Evolutionary conservation across 2,113 vertebrate genomes (phyloP).

Genomic region (Hyla sarda): DNA sequence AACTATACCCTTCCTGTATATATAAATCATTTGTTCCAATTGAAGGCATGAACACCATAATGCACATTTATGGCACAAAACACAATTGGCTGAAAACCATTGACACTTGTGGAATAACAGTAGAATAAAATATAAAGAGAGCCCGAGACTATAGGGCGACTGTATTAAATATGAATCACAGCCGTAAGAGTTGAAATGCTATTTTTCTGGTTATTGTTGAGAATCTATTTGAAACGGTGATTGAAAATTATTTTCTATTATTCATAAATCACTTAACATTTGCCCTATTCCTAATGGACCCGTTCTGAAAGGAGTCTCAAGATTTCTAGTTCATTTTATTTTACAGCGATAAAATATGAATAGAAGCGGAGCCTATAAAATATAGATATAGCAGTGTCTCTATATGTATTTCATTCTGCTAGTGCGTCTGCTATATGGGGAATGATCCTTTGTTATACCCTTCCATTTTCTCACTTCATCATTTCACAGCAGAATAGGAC

Average conservation of each 20-base stretch:
- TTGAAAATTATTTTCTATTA: slow-evolving; percentile 57
- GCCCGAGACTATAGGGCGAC: neutral
- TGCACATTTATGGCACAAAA: neutral
- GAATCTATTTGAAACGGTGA: slow-evolving; percentile 46
- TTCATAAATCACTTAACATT: slow-evolving; percentile 58
- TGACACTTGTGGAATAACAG: slow-evolving; percentile 1
- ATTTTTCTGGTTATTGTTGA: slow-evolving; percentile 35
- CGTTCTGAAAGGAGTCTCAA: slow-evolving; percentile 28
- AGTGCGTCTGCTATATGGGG: neutral
- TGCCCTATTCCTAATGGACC: slow-evolving; percentile 40
- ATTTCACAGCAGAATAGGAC: neutral
- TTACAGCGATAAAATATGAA: slow-evolving; percentile 42
- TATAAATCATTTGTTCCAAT: neutral
- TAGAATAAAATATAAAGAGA: slow-evolving; percentile 26
- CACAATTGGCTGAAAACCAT: slow-evolving; percentile 13
- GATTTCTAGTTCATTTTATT: slow-evolving; percentile 46
- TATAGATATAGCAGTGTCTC: slow-evolving; percentile 27
- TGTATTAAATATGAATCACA: slow-evolving; percentile 46
- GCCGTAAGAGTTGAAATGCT: slow-evolving; percentile 18
- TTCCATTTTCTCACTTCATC: neutral
- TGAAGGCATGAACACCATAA: neutral
- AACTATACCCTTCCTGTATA: neutral
- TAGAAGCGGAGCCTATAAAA: slow-evolving; percentile 39
- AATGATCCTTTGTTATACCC: neutral
- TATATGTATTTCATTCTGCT: slow-evolving; percentile 17